Base-by-base conservation (phyloP, 1,140 invertebrate species). In the Drosophila neocordata region DNA sequence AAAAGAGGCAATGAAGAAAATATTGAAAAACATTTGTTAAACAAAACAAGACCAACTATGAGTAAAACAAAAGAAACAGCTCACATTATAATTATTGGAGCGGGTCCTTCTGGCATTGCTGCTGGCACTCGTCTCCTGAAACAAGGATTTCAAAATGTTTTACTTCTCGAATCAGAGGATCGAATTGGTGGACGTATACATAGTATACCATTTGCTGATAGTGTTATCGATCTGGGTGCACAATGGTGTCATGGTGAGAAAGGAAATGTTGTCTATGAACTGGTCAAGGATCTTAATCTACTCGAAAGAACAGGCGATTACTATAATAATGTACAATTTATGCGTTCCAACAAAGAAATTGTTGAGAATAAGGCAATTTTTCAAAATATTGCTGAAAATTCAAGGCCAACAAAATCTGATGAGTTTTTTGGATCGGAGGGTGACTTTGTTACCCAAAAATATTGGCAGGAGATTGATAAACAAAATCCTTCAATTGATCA, bases 231-330 rank as follows among this genome's bases (percentile, higher is more conserved):
- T 48, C 7, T 48, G 15, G 41, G 41, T 11, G 41, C 41, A 20
- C 41, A 48, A 18, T 48, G 41, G 75, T 94, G 97, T 73, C 96
- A 97, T 79, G 96, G 97, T 15, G 94, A 97, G 89, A 92, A 94
- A 55, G 93, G 92, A 35, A 96, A 97, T 92, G 83, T 93, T n/a
- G 94, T 96, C 1, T 96, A 93, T 85, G 90, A 95, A 67, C 79
- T 95, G 38, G 94, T 94, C 0, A 93, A 93, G 61, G 92, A 93
- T 37, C 74, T 93, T 4, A 91, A 93, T 77, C 70, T 95, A 4
- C 71, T 95, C n/a, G 92, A 91, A n/a, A 73, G 76, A 69, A 73
- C 71, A 0, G 71, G 57, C 1, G 61, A 62, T 24, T 64, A 85
- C 18, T 64, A 76, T 13, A 63, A 72, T 1, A 20, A 20, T 48